phyloP scores from a whole-genome alignment of 2,888 invertebrate species.

The Lasioglossum marginatum region DNA sequence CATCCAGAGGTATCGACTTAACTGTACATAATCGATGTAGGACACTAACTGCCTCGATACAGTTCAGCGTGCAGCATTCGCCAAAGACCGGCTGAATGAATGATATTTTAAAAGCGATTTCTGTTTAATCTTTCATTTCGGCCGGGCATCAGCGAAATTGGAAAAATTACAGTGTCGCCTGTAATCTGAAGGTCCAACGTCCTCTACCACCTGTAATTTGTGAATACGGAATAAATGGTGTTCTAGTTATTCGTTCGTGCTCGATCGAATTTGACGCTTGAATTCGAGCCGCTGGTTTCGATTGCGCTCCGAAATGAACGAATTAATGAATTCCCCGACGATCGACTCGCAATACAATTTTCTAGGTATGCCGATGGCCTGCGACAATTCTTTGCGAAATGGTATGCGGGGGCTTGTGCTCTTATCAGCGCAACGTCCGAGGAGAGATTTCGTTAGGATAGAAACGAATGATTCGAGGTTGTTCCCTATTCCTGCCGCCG shows the following conservation, averaged over 20 bases:
- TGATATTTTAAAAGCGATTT: not conserved
- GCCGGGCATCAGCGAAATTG: not conserved
- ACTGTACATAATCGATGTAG: not conserved
- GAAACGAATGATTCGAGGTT: not conserved
- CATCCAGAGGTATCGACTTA: too few species aligned
- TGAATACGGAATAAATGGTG: conserved; percentile 3
- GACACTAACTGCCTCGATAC: not conserved
- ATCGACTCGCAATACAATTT: not conserved
- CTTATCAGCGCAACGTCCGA: not conserved
- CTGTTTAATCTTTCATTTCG: not conserved
- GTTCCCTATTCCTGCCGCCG: too few species aligned
- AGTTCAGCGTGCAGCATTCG: not conserved
- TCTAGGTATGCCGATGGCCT: not conserved
- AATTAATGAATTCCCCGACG: conserved; percentile 13
- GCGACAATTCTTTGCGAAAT: conserved; percentile 39
- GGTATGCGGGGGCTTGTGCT: not conserved
- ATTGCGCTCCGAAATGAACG: conserved; percentile 19
- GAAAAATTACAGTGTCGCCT: not conserved
- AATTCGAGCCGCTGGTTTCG: not conserved
- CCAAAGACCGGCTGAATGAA: not conserved
- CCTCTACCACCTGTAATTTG: conserved; percentile 13
- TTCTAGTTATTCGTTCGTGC: conserved; percentile 10
- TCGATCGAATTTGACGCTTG: conserved; percentile 21
- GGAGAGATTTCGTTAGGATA: conserved; percentile 4
- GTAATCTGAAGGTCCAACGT: conserved; percentile 1